Evolutionary conservation across 2,113 vertebrate species (phyloP).

Genomic region (Stictonetta naevosa): DNA sequence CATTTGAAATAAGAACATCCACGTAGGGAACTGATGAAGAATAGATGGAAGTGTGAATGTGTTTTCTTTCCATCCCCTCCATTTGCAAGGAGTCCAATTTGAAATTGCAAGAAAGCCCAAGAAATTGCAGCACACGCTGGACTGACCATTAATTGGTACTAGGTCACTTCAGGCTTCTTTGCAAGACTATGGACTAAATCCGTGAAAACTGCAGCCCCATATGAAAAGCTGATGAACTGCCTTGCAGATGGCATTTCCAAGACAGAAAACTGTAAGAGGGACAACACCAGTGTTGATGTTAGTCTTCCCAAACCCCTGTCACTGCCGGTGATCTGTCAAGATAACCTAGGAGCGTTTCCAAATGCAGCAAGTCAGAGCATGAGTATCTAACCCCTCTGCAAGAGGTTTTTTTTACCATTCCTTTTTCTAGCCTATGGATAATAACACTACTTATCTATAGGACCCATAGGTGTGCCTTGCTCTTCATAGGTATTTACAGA

Average conservation of each 20-base stretch:
- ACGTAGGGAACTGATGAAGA: background rate
- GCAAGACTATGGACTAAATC: background rate
- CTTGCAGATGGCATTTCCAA: background rate
- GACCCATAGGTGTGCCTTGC: constrained; percentile 21
- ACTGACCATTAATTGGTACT: background rate
- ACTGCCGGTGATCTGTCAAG: background rate
- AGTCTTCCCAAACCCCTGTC: background rate
- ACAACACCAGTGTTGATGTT: background rate
- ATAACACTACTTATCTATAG: background rate
- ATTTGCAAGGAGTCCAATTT: background rate
- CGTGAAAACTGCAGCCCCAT: background rate
- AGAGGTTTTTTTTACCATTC: background rate
- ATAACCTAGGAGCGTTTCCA: background rate
- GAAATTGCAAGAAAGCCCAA: no score
- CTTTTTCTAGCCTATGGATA: background rate
- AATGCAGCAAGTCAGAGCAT: constrained; percentile 11
- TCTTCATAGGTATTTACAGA: background rate
- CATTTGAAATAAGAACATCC: background rate
- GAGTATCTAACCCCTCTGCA: background rate
- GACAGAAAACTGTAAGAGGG: background rate
- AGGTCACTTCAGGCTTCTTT: background rate
- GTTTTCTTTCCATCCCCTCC: background rate
- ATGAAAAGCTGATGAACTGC: background rate
- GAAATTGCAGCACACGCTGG: background rate
- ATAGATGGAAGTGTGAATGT: background rate